Conservation (phyloP, 1,140 invertebrate species). For the Drosophila equinoxialis region DNA sequence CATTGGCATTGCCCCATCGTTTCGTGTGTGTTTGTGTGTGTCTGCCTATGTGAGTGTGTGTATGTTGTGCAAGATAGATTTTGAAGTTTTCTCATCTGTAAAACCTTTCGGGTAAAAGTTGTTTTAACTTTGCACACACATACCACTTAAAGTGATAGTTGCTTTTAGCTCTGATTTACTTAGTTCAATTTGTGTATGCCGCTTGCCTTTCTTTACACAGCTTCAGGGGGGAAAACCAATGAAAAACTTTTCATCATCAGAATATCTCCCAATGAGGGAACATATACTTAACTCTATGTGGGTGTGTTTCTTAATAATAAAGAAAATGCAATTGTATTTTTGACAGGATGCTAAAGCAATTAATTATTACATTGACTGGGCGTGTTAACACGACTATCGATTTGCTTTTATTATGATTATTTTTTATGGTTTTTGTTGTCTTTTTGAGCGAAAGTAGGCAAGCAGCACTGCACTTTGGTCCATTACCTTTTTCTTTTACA, state of each 20-base stretch:
- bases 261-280: conserved; percentile 1
- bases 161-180: conserved; percentile 57
- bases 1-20: not conserved
- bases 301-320: not conserved
- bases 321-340: conserved; percentile 6
- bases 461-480: conserved; percentile 17
- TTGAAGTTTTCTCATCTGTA: conserved; percentile 47
- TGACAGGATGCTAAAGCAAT: conserved; percentile 38
- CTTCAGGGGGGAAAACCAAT: conserved; percentile 28
- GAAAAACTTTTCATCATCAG: not conserved
- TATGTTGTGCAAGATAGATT: conserved; percentile 49
- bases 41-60: too few relatives aligned
- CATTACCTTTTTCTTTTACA: conserved; percentile 31
- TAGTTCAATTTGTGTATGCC: conserved; percentile 16
- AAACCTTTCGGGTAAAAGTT: conserved; percentile 64
- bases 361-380: conserved; percentile 61
- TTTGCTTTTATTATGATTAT: conserved; percentile 20
- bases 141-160: conserved; percentile 55
- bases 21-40: too few relatives aligned
- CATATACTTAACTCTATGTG: not conserved
- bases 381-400: conserved; percentile 45
- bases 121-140: conserved; percentile 44
- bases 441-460: conserved; percentile 33
- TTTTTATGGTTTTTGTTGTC: conserved; percentile 10
- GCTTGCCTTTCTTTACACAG: conserved; percentile 35